Base-by-base conservation (phyloP, 1,140 invertebrate species). In the Heliconius himera region DNA sequence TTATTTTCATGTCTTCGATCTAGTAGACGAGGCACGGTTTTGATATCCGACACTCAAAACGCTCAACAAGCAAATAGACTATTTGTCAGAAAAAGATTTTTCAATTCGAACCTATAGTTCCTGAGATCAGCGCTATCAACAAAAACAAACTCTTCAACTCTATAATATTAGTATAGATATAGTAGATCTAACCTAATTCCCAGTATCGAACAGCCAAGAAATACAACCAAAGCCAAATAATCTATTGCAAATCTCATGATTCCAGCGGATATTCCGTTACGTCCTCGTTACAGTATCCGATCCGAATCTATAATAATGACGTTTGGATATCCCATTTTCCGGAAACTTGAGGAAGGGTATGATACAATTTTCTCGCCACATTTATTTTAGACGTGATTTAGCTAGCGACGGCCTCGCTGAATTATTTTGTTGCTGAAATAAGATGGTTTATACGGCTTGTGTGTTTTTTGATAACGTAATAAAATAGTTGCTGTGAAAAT, bases 281-380 rank as follows among this genome's bases (percentile, higher is more conserved):
- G 76, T 26, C 46, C 74, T 76, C 33, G 74, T 76, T 76, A 76
- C 60, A 8, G 26, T 70, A 73, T 73, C 76, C 74, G 60, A 73
- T 73, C 49, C 76, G 70, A 54, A 78, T 78, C 76, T 60, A 36
- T 49, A 49, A 73, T 78, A 78, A 78, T 60, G 76, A 73, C 46
- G 49, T 66, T 66, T 73, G 26, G 71, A 73, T 78, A 60, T 78
- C 76, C 70, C 36, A 78, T 78, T 78, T 78, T 78, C 76, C 76
- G 71, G 70, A 78, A 78, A 78, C 38, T 76, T 60, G 74, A 41
- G 38, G 38, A 76, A 70, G 74, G 74, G 74, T 76, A 29, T 75
- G 74, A 75, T 49, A 76, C 36, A 70, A 76, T 76, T 76, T 70
- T 41, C 56, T 46, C 66, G 74, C 22, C 56, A 36, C 22, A 33